Evolutionary conservation across 2,888 invertebrate species (phyloP).

Genomic region (Cremastobaeus sp.): DNA sequence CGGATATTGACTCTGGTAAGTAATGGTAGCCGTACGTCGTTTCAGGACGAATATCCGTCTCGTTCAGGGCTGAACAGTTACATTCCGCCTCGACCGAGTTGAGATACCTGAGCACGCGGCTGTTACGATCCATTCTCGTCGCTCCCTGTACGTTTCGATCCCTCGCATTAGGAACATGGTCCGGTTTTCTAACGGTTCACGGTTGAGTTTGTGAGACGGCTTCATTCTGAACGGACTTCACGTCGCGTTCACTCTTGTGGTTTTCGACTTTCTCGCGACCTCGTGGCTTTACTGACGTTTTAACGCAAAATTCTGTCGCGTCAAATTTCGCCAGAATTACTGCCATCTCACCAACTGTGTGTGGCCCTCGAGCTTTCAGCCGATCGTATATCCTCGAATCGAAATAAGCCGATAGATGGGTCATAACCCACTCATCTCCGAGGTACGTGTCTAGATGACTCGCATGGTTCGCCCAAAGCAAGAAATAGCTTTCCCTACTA

Average conservation of each 20-base stretch:
- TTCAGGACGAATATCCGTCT: too few species aligned
- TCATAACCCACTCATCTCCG: constrained; percentile 10
- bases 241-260: too few species aligned
- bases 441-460: too few species aligned
- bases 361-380: neutral
- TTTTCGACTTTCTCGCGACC: constrained; percentile 2
- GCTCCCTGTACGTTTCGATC: too few species aligned
- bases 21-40: too few species aligned
- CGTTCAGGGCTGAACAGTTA: too few species aligned
- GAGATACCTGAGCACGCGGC: too few species aligned
- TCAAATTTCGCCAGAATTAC: constrained; percentile 6
- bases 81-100: neutral
- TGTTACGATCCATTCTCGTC: too few species aligned
- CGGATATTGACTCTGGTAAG: constrained; percentile 3
- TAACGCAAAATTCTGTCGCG: neutral
- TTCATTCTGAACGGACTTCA: neutral
- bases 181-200: neutral
- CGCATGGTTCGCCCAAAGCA: too few species aligned
- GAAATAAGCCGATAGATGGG: constrained; percentile 1
- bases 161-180: too few species aligned
- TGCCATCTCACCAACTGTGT: constrained; percentile 3
- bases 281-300: neutral
- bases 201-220: neutral
- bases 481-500: too few species aligned
- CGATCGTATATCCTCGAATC: constrained; percentile 4